Conservation (phyloP, 1,140 invertebrate genomes). For the Orchestia grillus region DNA sequence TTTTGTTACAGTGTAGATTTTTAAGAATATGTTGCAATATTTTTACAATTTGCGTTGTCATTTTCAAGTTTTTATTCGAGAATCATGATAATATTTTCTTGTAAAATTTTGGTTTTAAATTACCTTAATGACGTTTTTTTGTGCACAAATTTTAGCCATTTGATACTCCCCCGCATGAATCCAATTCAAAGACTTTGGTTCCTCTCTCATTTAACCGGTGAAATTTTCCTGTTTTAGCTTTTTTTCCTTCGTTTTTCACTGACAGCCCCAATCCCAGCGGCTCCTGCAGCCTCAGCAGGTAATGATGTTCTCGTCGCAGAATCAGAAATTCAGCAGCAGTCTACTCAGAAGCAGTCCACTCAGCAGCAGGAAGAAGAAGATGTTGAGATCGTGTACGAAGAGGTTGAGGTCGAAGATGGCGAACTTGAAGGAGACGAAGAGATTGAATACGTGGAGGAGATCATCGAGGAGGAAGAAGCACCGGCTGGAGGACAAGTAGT, state of each 20-base stretch:
- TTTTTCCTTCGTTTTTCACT: conserved; percentile 37
- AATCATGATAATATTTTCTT: neutral
- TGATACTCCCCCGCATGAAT: neutral
- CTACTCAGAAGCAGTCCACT: neutral
- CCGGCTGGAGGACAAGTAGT: neutral
- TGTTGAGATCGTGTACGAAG: conserved; percentile 42
- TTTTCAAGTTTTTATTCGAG: neutral
- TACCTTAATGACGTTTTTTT: neutral
- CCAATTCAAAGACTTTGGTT: neutral
- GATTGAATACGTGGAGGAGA: conserved; percentile 32
- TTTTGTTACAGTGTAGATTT: neutral
- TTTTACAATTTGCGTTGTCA: neutral
- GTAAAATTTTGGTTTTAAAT: neutral
- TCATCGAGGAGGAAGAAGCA: conserved; percentile 43
- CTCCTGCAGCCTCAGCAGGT: conserved; percentile 38
- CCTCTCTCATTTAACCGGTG: neutral
- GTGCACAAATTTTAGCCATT: neutral
- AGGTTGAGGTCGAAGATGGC: conserved; percentile 29
- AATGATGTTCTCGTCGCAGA: conserved; percentile 54
- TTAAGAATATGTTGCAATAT: neutral
- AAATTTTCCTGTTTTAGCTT: conserved; percentile 23
- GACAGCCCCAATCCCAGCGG: conserved; percentile 48
- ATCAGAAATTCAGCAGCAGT: conserved; percentile 49
- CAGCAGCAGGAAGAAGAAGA: conserved; percentile 19
- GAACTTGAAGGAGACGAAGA: conserved; percentile 38